Conservation (phyloP, 2,113 vertebrate genomes). For the Heptranchias perlo region DNA sequence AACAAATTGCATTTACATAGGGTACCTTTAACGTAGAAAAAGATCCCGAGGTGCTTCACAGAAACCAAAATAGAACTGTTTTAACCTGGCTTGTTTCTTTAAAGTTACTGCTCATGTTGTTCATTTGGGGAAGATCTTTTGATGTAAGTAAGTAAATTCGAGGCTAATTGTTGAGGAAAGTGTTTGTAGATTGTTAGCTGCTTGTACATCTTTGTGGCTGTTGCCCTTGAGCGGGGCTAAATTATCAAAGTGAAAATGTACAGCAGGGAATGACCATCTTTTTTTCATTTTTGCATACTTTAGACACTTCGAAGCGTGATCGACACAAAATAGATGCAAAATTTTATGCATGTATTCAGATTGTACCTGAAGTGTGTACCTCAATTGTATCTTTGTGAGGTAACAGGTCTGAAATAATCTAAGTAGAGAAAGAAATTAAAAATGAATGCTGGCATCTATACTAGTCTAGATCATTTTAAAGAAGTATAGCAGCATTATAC, state of each 20-base stretch:
- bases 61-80: neutral
- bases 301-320: neutral
- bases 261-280: neutral
- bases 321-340: neutral
- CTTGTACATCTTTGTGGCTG: neutral
- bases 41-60: neutral
- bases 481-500: neutral
- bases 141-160: neutral
- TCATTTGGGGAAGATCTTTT: neutral
- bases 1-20: neutral
- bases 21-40: neutral
- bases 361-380: neutral
- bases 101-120: neutral
- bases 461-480: neutral
- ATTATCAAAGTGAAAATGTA: neutral
- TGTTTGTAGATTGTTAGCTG: neutral
- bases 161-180: neutral
- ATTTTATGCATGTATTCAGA: neutral
- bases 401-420: neutral
- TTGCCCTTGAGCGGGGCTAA: neutral
- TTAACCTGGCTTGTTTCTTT: neutral
- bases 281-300: neutral
- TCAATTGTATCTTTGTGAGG: neutral
- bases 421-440: neutral
- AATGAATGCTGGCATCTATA: neutral